These are phyloP conservation scores for Campodea augens DNA, from an alignment of 1,140 invertebrate species.

Conservation along the genomic window DNA sequence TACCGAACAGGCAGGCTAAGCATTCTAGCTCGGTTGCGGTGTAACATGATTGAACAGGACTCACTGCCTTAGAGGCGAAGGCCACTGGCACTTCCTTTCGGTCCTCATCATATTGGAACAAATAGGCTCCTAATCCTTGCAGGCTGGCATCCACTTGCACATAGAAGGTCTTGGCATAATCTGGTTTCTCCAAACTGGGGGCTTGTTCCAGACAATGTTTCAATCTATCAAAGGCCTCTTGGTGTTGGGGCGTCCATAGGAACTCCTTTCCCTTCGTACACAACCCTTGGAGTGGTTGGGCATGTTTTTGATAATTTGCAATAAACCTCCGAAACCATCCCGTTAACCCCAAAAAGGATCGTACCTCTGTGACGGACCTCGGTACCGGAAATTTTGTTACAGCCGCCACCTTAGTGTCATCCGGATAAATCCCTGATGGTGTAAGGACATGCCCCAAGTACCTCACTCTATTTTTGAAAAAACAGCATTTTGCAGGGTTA, in stretches of 20 bases:
- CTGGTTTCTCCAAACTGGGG: background rate
- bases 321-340: constrained; percentile 1
- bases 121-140: background rate
- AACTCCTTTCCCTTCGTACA: background rate
- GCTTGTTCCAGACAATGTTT: background rate
- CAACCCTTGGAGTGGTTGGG: background rate
- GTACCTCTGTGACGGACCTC: constrained; percentile 1
- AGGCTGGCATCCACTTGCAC: background rate
- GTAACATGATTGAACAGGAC: background rate
- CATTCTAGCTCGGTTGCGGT: background rate
- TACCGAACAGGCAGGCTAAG: background rate
- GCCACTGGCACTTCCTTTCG: background rate
- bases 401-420: constrained; percentile 6
- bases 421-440: constrained; percentile 1
- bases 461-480: constrained; percentile 1
- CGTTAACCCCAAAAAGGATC: constrained; percentile 7
- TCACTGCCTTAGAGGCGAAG: background rate
- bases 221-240: background rate
- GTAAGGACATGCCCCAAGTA: constrained; percentile 8
- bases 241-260: background rate
- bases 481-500: constrained; percentile 8
- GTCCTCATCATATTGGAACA: background rate
- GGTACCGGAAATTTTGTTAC: constrained; percentile 8
- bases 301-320: background rate
- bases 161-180: background rate